phyloP scores from a whole-genome alignment of 2,888 invertebrate genomes.

The Drosophila hamatofila region DNA sequence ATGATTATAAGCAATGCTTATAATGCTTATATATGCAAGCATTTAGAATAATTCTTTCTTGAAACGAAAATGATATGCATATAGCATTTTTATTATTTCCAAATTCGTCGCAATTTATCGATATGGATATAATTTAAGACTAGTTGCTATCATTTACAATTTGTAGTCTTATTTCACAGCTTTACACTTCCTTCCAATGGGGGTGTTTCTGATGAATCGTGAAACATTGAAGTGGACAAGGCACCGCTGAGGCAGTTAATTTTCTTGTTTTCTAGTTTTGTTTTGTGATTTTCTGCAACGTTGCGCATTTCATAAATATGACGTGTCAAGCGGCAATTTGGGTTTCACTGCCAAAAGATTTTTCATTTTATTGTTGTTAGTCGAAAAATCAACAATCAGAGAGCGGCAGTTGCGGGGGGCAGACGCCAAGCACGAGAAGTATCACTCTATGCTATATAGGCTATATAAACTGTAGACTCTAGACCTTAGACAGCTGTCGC shows the following conservation, averaged over 20 bases:
- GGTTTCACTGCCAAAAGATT: conserved; percentile 39
- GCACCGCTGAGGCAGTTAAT: conserved; percentile 54
- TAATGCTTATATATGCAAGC: too few species aligned
- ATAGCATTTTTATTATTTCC: background rate
- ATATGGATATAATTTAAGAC: background rate
- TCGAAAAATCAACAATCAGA: conserved; percentile 42
- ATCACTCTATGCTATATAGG: conserved; percentile 33
- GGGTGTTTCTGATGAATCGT: conserved; percentile 59
- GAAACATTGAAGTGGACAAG: conserved; percentile 64
- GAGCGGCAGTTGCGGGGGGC: background rate
- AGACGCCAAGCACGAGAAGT: conserved; percentile 23
- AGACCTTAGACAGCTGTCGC: conserved; percentile 43
- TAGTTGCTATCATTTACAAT: background rate
- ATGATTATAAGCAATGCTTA: too few species aligned
- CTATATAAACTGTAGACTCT: background rate
- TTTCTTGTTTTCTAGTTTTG: conserved; percentile 67
- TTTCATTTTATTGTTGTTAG: conserved; percentile 43
- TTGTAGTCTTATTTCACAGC: background rate
- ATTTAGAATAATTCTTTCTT: background rate
- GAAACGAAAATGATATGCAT: background rate
- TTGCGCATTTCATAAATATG: conserved; percentile 80
- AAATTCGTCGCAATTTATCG: background rate
- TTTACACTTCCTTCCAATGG: conserved; percentile 3
- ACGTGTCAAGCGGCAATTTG: conserved; percentile 80
- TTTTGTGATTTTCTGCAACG: conserved; percentile 72